Evolutionary conservation across 2,888 invertebrate species (phyloP), one percentile per base, ranked within the genome.

Genomic region (Megamerina dolium): DNA sequence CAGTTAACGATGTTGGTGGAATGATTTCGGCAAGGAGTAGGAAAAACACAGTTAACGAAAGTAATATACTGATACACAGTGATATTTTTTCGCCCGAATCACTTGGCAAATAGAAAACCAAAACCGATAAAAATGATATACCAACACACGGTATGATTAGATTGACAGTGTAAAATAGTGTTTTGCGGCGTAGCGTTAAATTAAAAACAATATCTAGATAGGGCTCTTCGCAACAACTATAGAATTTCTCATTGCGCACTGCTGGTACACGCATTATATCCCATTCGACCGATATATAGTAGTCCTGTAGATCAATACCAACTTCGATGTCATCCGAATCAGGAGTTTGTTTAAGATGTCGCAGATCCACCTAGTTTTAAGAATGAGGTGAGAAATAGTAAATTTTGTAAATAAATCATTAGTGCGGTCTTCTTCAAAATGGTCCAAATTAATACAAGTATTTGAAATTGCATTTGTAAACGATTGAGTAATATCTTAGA

Each of bases 11-110:
- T 54, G 93, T 93, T 41, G 93, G 90, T 58, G 93, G 93, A 70
- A 93, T 93, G 69, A 92, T 93, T 76, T 93, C 93, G 63, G 88
- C 91, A 68, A 94, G 77, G 59, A 93, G 78, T 64, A 93, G 78
- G 77, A 93, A 92, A 78, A 93, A 93, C 77, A 93, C 92, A 64
- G 92, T 93, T 66, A 93, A 76, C 57, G 93, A 93, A 43, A 93
- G 83, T 50, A 93, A 78, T 69, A 93, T 92, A 54, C 91, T 92
- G 64, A 93, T 92, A 72, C 94, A 94, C 53, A 97, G 82, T 50
- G 95, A 94, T 60, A 96, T 92, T 73, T 96, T 96, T 74, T 97
- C 96, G 55, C 96, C 96, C 39, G 93, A 93, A 74, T 96, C 95
- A 54, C 93, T 92, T 47, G 97, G 97, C 59, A 97, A 76, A 73